A percentile compares a stretch with the other conserved stretches of the same genome.
Evolutionary conservation across 2,797 vertebrate genomes (phyloP).

Genomic region (Ataeniobius toweri): DNA sequence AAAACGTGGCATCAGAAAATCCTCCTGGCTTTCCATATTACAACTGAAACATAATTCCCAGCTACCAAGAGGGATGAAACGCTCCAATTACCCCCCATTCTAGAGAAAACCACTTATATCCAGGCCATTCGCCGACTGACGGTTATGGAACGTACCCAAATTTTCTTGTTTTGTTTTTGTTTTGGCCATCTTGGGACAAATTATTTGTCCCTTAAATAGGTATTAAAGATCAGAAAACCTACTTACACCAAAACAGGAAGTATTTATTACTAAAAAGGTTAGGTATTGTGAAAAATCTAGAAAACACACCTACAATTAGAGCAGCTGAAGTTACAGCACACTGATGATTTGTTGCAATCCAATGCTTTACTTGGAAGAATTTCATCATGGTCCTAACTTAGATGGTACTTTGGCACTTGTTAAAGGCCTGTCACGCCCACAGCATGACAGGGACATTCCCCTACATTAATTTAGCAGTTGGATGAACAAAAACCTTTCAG

Average conservation of each 20-base stretch:
- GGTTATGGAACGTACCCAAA: neutral
- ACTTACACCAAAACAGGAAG: neutral
- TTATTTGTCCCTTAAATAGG: neutral
- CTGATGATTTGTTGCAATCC: neutral
- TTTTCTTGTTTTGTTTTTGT: neutral
- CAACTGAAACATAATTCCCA: neutral
- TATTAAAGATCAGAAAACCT: neutral
- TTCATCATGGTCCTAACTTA: neutral
- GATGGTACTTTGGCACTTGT: neutral
- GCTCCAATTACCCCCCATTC: neutral
- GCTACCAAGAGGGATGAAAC: neutral
- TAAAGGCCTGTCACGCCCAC: neutral
- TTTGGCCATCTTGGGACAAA: neutral
- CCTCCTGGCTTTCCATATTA: neutral
- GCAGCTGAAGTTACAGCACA: neutral
- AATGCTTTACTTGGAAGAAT: neutral
- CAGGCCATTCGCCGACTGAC: neutral
- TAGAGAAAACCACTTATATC: neutral
- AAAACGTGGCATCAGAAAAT: no score
- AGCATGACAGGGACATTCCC: neutral
- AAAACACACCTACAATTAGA: neutral
- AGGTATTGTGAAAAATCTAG: neutral
- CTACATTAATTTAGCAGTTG: neutral
- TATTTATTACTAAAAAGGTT: neutral
- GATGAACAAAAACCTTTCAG: neutral